phyloP scores from a whole-genome alignment of 2,888 invertebrate species.

The Itoplectis maculator region DNA sequence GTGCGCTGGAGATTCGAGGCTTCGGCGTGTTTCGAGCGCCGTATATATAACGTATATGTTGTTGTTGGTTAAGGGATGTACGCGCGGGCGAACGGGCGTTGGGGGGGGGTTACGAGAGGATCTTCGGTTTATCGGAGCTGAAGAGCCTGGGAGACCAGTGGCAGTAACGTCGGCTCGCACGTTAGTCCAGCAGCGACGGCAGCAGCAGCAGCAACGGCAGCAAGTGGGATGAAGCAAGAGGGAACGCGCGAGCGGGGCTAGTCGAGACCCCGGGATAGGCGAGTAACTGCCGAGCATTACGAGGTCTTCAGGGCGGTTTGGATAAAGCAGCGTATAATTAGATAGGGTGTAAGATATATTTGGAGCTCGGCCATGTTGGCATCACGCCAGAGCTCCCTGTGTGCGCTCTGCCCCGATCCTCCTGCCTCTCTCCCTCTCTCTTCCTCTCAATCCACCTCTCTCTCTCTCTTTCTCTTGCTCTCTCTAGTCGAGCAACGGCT shows the following conservation, averaged over 20 bases:
- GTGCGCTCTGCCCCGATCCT: constrained; percentile 59
- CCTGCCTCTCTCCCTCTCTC: constrained; percentile 46
- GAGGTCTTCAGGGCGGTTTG: constrained; percentile 81
- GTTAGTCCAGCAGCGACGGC: constrained; percentile 40
- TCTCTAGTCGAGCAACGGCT: constrained; percentile 35
- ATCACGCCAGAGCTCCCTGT: constrained; percentile 77
- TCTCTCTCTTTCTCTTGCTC: neutral
- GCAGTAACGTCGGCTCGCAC: constrained; percentile 37
- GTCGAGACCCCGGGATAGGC: constrained; percentile 72
- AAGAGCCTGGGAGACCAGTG: constrained; percentile 70
- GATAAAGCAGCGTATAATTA: constrained; percentile 84
- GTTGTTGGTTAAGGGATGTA: constrained; percentile 43
- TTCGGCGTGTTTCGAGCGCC: constrained; percentile 44
- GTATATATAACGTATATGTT: constrained; percentile 36
- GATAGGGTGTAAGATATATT: constrained; percentile 84
- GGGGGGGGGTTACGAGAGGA: constrained; percentile 53
- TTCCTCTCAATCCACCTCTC: too few species aligned
- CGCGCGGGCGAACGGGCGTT: neutral
- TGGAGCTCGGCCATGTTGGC: constrained; percentile 83
- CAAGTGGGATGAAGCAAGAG: neutral
- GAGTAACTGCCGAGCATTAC: constrained; percentile 81
- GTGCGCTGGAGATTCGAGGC: constrained; percentile 9
- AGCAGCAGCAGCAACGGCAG: neutral
- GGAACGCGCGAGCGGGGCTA: constrained; percentile 36
- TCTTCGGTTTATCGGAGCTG: constrained; percentile 78